These are phyloP conservation scores for Cottus gobio DNA, from an alignment of 2,113 vertebrate species.

Conservation along the genomic window DNA sequence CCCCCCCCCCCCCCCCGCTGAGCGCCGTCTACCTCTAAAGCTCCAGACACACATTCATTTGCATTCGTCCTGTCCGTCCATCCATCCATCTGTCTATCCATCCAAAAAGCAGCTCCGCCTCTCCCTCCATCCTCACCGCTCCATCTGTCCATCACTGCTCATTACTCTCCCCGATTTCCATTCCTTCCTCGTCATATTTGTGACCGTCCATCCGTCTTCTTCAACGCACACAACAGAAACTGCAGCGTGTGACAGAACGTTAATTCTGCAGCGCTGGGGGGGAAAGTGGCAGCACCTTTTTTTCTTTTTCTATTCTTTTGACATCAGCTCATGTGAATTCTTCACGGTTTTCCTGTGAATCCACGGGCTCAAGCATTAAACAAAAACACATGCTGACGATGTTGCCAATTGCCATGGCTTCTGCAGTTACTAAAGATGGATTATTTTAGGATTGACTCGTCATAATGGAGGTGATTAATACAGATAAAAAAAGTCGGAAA, in stretches of 20 bases:
- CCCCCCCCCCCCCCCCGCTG: constrained; percentile 22
- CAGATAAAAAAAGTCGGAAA: constrained; percentile 10
- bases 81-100: constrained; percentile 54
- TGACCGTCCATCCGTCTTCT: constrained; percentile 66
- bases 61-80: constrained; percentile 48
- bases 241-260: constrained; percentile 37
- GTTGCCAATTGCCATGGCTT: constrained; percentile 17
- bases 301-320: constrained; percentile 31
- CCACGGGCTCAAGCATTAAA: not conserved
- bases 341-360: not conserved
- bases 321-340: constrained; percentile 11
- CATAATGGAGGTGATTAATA: constrained; percentile 1
- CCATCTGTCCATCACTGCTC: constrained; percentile 74
- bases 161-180: constrained; percentile 59
- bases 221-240: constrained; percentile 49
- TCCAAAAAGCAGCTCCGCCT: constrained; percentile 50
- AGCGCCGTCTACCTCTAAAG: constrained; percentile 23
- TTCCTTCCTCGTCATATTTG: constrained; percentile 53
- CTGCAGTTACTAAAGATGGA: not conserved
- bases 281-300: constrained; percentile 6
- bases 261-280: constrained; percentile 24
- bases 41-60: constrained; percentile 48
- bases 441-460: not conserved
- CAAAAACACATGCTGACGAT: not conserved
- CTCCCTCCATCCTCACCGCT: constrained; percentile 42